Percentiles rank a stretch among this genome's conserved stretches.
phyloP scores from a whole-genome alignment of 35 echinoderm and acorn worm species.

The Apostichopus californicus region DNA sequence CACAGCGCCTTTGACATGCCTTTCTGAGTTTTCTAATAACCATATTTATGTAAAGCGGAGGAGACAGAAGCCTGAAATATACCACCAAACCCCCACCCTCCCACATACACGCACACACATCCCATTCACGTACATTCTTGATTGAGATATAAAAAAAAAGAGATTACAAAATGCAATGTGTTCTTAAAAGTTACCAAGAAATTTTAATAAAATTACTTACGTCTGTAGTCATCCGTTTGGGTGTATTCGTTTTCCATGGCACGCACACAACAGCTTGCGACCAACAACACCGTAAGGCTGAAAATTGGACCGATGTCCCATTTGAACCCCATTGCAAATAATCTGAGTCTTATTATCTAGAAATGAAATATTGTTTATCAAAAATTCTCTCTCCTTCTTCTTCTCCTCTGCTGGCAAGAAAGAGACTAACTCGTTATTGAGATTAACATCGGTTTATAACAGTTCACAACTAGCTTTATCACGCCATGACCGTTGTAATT shows the following conservation, averaged over 20 bases:
- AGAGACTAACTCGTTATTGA: not conserved
- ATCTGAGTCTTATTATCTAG: too few relatives aligned
- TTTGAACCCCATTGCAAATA: not conserved
- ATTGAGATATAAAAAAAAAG: not conserved
- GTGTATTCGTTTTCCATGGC: not conserved
- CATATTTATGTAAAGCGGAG: too few relatives aligned
- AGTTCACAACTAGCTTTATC: not conserved
- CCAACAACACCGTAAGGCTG: not conserved
- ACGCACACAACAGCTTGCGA: not conserved
- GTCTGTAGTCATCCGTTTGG: not conserved
- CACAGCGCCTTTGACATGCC: too few relatives aligned
- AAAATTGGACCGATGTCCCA: not conserved
- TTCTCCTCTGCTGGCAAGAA: too few relatives aligned
- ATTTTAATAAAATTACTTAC: not conserved
- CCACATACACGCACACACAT: too few relatives aligned
- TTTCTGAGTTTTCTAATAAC: too few relatives aligned
- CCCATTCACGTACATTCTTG: not conserved
- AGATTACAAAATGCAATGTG: not conserved
- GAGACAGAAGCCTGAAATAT: too few relatives aligned
- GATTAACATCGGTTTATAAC: not conserved
- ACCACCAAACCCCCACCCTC: too few relatives aligned
- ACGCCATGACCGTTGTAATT: not conserved
- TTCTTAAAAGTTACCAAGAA: too few relatives aligned
- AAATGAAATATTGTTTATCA: too few relatives aligned
- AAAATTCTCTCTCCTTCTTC: too few relatives aligned